phyloP scores from a whole-genome alignment of 2,888 invertebrate genomes.

The Sinohyriopsis cumingii region DNA sequence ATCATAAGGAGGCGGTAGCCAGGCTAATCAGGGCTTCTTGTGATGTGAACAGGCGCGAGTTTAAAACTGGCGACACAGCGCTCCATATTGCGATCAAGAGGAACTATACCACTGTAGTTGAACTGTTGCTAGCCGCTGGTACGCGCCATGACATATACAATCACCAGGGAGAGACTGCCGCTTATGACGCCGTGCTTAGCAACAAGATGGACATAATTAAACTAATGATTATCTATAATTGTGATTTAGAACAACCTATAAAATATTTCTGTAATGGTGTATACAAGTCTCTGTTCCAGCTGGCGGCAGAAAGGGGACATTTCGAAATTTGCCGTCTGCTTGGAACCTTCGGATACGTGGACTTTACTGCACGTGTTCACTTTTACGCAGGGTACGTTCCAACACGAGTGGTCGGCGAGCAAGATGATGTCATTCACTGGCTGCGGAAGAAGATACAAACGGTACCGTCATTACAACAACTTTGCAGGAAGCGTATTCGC shows the following conservation, averaged over 20 bases:
- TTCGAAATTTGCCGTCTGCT: constrained; percentile 67
- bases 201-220: constrained; percentile 68
- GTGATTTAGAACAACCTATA: constrained; percentile 68
- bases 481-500: constrained; percentile 68
- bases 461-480: constrained; percentile 66
- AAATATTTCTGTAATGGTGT: constrained; percentile 68
- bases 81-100: constrained; percentile 70
- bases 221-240: constrained; percentile 69
- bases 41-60: constrained; percentile 69
- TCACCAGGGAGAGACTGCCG: constrained; percentile 70
- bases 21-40: constrained; percentile 63
- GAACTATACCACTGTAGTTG: constrained; percentile 69
- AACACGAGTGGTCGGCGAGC: constrained; percentile 57
- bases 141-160: constrained; percentile 69
- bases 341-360: constrained; percentile 64
- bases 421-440: constrained; percentile 60
- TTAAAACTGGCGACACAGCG: constrained; percentile 70
- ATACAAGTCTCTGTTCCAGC: constrained; percentile 65
- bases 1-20: constrained; percentile 69
- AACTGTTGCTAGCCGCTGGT: constrained; percentile 66
- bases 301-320: constrained; percentile 69
- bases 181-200: constrained; percentile 68
- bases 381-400: constrained; percentile 62
- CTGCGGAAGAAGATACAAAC: constrained; percentile 61
- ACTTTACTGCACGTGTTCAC: constrained; percentile 58